phyloP scores from a whole-genome alignment of 2,113 vertebrate species.

The Herpailurus yagouaroundi region DNA sequence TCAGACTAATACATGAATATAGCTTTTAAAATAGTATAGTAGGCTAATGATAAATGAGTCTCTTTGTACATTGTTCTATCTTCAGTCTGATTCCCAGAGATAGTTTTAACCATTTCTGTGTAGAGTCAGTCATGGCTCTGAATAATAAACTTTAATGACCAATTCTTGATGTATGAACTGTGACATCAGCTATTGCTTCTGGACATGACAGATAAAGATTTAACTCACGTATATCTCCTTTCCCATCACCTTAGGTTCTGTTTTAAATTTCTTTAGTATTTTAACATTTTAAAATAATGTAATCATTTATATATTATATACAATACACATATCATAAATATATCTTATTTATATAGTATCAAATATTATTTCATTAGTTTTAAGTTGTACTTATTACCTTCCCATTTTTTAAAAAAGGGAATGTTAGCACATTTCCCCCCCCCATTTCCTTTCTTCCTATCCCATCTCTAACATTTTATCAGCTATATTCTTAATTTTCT shows the following conservation, averaged over 20 bases:
- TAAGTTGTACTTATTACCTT: background rate
- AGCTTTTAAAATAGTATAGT: background rate
- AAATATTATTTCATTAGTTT: conserved; percentile 14
- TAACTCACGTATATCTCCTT: background rate
- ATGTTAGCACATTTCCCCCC: background rate
- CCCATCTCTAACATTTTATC: background rate
- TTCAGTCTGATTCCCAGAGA: background rate
- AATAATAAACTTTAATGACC: background rate
- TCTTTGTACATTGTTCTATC: background rate
- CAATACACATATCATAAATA: background rate
- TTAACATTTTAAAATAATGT: background rate
- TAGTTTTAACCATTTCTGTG: background rate
- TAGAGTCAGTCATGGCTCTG: background rate
- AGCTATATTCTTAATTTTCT: background rate
- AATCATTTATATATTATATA: background rate
- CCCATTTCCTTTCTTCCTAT: background rate
- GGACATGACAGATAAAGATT: background rate
- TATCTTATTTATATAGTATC: background rate
- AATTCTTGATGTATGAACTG: background rate
- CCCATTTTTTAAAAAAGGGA: background rate
- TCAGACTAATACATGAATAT: background rate
- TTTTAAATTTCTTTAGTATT: background rate
- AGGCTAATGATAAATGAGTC: background rate
- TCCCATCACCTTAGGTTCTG: background rate
- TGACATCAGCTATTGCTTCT: background rate